These are phyloP conservation scores for Ganaspis sp. DNA, from an alignment of 1,140 invertebrate genomes.

Conservation along the genomic window DNA sequence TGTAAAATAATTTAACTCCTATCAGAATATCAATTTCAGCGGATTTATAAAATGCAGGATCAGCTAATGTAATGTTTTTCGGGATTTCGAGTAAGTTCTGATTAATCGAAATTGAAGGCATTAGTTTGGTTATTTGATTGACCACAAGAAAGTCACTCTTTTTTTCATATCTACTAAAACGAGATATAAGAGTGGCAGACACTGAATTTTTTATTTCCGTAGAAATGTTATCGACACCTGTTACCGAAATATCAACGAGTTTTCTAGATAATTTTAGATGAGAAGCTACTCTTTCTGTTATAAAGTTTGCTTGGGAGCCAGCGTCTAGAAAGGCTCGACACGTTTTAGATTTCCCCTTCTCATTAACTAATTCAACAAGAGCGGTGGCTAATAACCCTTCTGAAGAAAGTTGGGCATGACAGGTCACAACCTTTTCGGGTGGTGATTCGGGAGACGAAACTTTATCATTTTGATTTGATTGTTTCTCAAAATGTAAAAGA, in stretches of 20 bases:
- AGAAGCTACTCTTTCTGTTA: slow-evolving; percentile 38
- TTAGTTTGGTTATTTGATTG: slow-evolving; percentile 38
- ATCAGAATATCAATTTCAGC: slow-evolving; percentile 53
- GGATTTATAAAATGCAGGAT: slow-evolving; percentile 53
- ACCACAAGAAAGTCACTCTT: slow-evolving; percentile 42
- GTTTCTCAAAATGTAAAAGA: slow-evolving; percentile 44
- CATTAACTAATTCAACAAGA: slow-evolving; percentile 36
- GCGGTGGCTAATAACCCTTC: slow-evolving; percentile 41
- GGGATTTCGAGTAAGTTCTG: slow-evolving; percentile 29
- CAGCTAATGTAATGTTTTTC: slow-evolving; percentile 47
- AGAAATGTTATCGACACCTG: slow-evolving; percentile 35
- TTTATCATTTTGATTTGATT: not conserved
- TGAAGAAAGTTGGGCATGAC: not conserved
- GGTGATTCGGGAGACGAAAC: not conserved
- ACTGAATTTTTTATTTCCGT: slow-evolving; percentile 32
- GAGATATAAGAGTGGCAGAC: slow-evolving; percentile 41
- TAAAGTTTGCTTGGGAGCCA: slow-evolving; percentile 48
- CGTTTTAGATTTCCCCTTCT: slow-evolving; percentile 27
- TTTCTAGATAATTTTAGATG: slow-evolving; percentile 30
- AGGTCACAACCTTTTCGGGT: not conserved
- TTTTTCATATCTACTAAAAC: slow-evolving; percentile 29
- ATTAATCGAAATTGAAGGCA: slow-evolving; percentile 40
- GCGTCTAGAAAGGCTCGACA: slow-evolving; percentile 44
- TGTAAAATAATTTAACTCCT: slow-evolving; percentile 55
- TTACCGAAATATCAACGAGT: slow-evolving; percentile 26